Base-by-base conservation (phyloP, 2,888 invertebrate species). In the Melanargia galathea region DNA sequence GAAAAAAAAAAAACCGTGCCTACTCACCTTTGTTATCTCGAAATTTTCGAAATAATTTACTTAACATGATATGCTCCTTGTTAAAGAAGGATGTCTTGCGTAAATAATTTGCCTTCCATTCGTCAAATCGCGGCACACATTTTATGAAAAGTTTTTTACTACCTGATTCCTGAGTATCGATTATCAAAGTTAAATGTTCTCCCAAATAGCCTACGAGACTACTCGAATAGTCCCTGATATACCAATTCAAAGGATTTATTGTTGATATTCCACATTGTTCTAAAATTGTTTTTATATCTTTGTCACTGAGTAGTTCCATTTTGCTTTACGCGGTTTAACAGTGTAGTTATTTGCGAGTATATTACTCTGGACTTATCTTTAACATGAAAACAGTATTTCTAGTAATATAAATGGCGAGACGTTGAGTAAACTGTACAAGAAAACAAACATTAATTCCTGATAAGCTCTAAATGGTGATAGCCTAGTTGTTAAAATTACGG, bases 141-240 rank as follows among this genome's bases (percentile, higher is more conserved):
- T 95, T 95, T 0, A 93, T 81, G 72, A 95, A 95, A 65, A 93
- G 92, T 20, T 75, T 76, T 0, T 5, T 60, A 24, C 72, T 76
- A 22, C 75, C 62, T 2, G 51, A 48, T 55, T 79, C 74, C n/a
- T n/a, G n/a, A 8, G 79, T 78, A 59, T 77, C 70, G 40, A 87
- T 69, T 33, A 67, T 75, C 26, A 90, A 70, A 59, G 77, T 82
- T 10, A 90, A 71, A 71, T 91, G 87, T 60, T 91, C 90, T 45
- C 88, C 87, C 35, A 89, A 75, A 70, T 85, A 85, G 10, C 89
- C 90, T 20, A 88, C 73, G 2, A 86, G 55, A 70, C 80, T 77
- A n/a, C 83, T 76, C 0, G 82, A 68, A 71, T 86, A 82, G 4
- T 81, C 76, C 62, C 79, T 75, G 22, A 82, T 65, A 2, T 64